Evolutionary conservation across 2,797 vertebrate genomes (phyloP).

Genomic region (Gallinago stenura): DNA sequence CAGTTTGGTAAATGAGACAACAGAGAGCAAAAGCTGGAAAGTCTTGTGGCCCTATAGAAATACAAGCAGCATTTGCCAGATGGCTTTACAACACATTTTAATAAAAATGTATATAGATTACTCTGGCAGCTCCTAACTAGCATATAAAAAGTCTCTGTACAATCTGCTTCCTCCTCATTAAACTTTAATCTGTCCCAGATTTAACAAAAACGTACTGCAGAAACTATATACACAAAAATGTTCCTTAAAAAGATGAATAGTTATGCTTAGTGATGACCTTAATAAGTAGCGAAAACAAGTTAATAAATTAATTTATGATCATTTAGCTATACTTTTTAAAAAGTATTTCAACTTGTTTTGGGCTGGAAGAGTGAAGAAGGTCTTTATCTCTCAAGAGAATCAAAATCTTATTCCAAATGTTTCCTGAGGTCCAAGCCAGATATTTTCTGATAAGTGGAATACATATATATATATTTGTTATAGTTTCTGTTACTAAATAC

Average conservation of each 20-base stretch:
- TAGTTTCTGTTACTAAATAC: not conserved
- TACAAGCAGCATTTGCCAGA: not conserved
- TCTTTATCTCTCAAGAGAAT: not conserved
- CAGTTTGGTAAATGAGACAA: not conserved
- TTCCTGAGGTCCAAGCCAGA: not conserved
- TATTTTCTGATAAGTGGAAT: not conserved
- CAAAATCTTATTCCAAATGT: not conserved
- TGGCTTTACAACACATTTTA: constrained; percentile 5
- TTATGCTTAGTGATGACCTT: not conserved
- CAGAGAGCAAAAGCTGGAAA: not conserved
- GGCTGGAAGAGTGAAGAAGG: not conserved
- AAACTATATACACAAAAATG: not conserved
- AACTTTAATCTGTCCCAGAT: not conserved
- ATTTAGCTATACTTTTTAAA: not conserved
- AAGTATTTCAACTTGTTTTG: not conserved
- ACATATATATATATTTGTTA: not conserved
- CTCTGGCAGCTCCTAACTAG: not conserved
- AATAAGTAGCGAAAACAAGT: not conserved
- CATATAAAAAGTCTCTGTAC: not conserved
- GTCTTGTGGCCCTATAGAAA: not conserved
- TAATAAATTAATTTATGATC: not conserved
- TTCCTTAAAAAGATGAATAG: not conserved
- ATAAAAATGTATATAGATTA: constrained; percentile 27
- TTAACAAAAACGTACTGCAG: not conserved
- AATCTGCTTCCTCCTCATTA: not conserved